Conservation (phyloP, 30 jellyfish, hydroid and myxozoan genomes). For the Euphysa ruthae region DNA sequence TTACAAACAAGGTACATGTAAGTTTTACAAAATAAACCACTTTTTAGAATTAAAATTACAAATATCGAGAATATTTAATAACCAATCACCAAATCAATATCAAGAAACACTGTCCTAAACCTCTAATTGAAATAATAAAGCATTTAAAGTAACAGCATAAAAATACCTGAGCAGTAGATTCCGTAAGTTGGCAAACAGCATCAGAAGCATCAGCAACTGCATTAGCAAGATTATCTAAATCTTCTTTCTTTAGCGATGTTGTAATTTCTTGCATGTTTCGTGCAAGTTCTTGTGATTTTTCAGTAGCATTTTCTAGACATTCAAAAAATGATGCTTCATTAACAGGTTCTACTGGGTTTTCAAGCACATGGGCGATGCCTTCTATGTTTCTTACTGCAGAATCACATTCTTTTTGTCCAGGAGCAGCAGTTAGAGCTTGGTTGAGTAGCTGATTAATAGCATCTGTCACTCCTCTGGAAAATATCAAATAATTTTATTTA, state of each 20-base stretch:
- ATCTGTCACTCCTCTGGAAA: conserved; percentile 81
- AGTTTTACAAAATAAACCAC: too few species aligned
- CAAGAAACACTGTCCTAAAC: too few species aligned
- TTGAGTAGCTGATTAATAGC: conserved; percentile 74
- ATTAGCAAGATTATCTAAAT: conserved; percentile 55
- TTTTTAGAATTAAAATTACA: too few species aligned
- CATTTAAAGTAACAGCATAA: too few species aligned
- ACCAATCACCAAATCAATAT: too few species aligned
- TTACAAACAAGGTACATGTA: too few species aligned
- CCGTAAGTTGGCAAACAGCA: conserved; percentile 92
- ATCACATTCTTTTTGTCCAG: conserved; percentile 96
- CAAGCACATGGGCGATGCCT: conserved; percentile 73
- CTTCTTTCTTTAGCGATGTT: conserved; percentile 75
- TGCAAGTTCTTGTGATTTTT: conserved; percentile 68
- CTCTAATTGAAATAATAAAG: too few species aligned
- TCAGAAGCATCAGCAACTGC: conserved; percentile 88
- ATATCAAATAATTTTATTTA: neutral
- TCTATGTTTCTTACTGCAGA: conserved; percentile 88
- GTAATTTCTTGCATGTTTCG: conserved; percentile 79
- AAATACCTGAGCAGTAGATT: conserved; percentile 91
- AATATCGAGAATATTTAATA: too few species aligned
- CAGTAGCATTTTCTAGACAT: conserved; percentile 90
- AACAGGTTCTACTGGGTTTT: conserved; percentile 91
- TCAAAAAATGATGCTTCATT: conserved; percentile 88
- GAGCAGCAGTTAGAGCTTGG: conserved; percentile 92